These are phyloP conservation scores for Hofmannophila pseudospretella DNA, from an alignment of 2,888 invertebrate genomes.

Conservation along the genomic window DNA sequence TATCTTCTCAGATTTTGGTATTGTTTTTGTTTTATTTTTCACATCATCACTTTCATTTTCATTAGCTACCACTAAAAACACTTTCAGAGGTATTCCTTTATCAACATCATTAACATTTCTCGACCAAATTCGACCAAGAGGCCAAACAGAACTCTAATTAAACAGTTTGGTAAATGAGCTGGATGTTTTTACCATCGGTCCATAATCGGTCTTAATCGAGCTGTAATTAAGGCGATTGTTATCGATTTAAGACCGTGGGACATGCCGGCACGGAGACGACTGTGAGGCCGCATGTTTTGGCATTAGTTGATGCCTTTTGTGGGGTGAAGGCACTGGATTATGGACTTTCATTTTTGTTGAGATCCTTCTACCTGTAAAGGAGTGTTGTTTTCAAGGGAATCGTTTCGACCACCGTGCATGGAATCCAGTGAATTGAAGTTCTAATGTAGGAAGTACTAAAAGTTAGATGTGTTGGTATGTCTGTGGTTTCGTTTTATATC, in stretches of 20 bases:
- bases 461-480: no score
- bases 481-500: no score
- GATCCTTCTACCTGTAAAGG: neutral
- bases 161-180: conserved; percentile 32
- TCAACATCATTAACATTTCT: conserved; percentile 7
- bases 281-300: conserved; percentile 23
- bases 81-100: neutral
- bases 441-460: no score
- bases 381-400: no score
- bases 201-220: conserved; percentile 52
- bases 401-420: no score
- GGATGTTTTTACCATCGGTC: conserved; percentile 42
- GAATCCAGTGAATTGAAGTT: no score
- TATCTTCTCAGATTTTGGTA: neutral
- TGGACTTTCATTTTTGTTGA: neutral
- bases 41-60: neutral
- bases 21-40: neutral
- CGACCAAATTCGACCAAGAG: conserved; percentile 21
- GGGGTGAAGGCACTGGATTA: neutral
- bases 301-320: neutral
- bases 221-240: conserved; percentile 53
- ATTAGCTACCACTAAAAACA: neutral
- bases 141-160: conserved; percentile 31
- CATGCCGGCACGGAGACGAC: conserved; percentile 32
- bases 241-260: conserved; percentile 40